Evolutionary conservation across 2,888 invertebrate species (phyloP).

Genomic region (Hyles lineata): DNA sequence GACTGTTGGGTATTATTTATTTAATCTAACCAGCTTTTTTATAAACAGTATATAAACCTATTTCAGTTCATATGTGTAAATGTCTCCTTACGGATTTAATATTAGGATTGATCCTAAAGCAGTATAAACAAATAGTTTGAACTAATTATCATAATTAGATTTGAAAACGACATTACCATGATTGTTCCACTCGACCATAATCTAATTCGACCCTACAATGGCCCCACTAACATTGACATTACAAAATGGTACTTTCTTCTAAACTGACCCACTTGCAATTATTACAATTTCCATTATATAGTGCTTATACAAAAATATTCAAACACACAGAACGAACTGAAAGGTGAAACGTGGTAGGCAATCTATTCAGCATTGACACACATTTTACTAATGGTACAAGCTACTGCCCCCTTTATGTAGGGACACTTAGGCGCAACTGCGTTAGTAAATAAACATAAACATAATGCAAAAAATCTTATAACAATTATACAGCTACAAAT

Average conservation of each 20-base stretch:
- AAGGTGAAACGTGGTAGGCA: conserved; percentile 36
- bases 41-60: no score
- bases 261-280: conserved; percentile 10
- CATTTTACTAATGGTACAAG: conserved; percentile 59
- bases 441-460: background rate
- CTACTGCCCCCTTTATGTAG: conserved; percentile 41
- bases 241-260: conserved; percentile 1
- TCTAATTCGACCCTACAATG: no score
- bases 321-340: conserved; percentile 19
- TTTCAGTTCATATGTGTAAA: no score
- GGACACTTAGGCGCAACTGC: background rate
- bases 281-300: conserved; percentile 12
- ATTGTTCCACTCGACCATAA: no score
- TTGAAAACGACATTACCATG: no score
- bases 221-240: background rate
- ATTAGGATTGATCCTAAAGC: no score
- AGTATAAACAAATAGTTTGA: no score
- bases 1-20: no score
- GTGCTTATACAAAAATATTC: conserved; percentile 11
- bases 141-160: no score
- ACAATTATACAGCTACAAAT: background rate
- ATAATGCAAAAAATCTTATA: background rate
- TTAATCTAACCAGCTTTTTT: no score
- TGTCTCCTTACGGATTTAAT: no score
- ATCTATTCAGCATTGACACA: conserved; percentile 63